Conservation (phyloP, 2,888 invertebrate species). For the Zhuqinia jingwanae region DNA sequence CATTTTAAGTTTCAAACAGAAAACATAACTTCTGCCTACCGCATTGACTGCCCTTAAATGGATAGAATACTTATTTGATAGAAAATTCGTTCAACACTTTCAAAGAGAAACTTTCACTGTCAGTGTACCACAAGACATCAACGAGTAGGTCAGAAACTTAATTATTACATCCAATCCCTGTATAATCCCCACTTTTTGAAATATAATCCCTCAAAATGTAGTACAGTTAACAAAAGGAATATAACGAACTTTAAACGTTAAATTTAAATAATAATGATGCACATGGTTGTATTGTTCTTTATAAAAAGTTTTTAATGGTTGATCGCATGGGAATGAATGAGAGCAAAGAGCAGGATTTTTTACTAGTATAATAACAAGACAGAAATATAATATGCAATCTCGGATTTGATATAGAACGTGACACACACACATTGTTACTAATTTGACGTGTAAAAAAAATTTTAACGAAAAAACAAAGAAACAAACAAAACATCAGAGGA, state of each 20-base stretch:
- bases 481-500: conserved; percentile 27
- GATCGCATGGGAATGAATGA: neutral
- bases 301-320: neutral
- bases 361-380: conserved; percentile 2
- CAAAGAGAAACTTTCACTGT: neutral
- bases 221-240: neutral
- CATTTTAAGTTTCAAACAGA: too few relatives aligned
- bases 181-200: too few relatives aligned
- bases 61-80: too few relatives aligned
- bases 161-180: too few relatives aligned
- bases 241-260: neutral
- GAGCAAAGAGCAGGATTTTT: conserved; percentile 20
- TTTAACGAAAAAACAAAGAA: too few relatives aligned
- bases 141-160: too few relatives aligned
- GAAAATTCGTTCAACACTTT: too few relatives aligned
- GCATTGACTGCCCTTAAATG: conserved; percentile 27
- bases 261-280: neutral
- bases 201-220: neutral
- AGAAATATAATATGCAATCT: conserved; percentile 7
- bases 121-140: neutral
- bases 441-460: neutral
- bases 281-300: neutral
- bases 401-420: neutral
- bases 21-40: conserved; percentile 28
- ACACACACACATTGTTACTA: neutral